These are phyloP conservation scores for Bellardia bayeri DNA, from an alignment of 2,888 invertebrate genomes.

Conservation along the genomic window DNA sequence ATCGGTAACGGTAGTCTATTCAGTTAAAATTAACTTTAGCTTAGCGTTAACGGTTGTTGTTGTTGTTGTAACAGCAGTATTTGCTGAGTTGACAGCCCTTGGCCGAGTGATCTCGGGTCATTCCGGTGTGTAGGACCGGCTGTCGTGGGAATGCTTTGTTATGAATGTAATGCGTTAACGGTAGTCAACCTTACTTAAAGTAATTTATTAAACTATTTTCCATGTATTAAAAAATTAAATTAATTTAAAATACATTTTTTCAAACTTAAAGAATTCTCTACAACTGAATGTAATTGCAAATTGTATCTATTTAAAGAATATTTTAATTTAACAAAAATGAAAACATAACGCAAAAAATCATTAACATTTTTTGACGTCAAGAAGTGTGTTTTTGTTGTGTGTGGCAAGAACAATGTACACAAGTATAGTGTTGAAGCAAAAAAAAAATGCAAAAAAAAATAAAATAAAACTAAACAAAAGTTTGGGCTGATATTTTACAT, in stretches of 20 bases:
- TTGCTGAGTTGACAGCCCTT: too few species aligned
- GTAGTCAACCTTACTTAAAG: too few species aligned
- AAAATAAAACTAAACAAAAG: slow-evolving; percentile 57
- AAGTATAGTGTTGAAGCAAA: slow-evolving; percentile 35
- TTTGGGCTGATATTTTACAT: slow-evolving; percentile 66
- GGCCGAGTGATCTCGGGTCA: too few species aligned
- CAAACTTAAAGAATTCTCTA: not conserved
- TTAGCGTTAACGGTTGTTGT: too few species aligned
- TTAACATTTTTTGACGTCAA: slow-evolving; percentile 55
- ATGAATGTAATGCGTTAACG: too few species aligned
- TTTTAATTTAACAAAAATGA: slow-evolving; percentile 33
- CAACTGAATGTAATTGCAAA: slow-evolving; percentile 24
- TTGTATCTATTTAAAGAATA: slow-evolving; percentile 35
- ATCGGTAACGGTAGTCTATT: too few species aligned
- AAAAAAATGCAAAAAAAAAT: slow-evolving; percentile 6
- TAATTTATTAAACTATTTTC: too few species aligned
- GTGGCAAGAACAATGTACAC: slow-evolving; percentile 24
- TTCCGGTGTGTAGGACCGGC: too few species aligned
- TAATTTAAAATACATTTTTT: not conserved
- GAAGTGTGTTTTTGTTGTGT: slow-evolving; percentile 11
- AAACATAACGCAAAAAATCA: not conserved
- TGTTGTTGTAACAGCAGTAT: too few species aligned
- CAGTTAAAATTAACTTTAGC: too few species aligned
- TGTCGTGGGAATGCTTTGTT: too few species aligned
- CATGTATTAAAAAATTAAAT: not conserved